Base-by-base conservation (phyloP, 2,888 invertebrate species). In the Drosophila yooni region DNA sequence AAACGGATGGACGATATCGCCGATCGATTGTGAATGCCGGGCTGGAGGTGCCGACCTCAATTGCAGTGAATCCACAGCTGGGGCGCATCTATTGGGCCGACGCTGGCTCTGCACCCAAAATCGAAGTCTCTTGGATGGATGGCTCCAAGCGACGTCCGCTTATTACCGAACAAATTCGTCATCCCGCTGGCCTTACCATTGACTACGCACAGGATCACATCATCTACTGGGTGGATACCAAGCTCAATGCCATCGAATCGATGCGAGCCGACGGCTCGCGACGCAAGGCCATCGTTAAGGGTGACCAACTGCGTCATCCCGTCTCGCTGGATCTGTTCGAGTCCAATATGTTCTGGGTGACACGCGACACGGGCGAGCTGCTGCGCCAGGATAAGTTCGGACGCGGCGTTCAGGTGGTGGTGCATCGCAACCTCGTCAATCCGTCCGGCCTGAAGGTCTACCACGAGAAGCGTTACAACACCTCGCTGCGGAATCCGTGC, bases 71-170 rank as follows among this genome's bases (percentile, higher is more conserved):
- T 94, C 97, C 98, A 0, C 96, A 97, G 82, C 92, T 95, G 71
- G 98, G 99, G 1, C 94, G 95, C 78, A 96, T 99, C 95, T 98
- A 97, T 93, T 99, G 99, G 98, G 95, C 98, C 0, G 99, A 99
- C 92, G 96, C 97, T 0, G 98, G 99, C 7, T 96, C 96, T 0
- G 96, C 96, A 4, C 97, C 98, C 0, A 99, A 98, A 93, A 98
- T 99, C 74, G 99, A 99, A 92, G 95, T 96, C 5, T 95, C 98
- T 2, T 99, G 99, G 98, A 98, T 99, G 98, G 99, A 99, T 91
- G 99, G 99, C 0, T 97, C 96, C 0, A 97, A 97, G 91, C 95
- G 98, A 3, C 94, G 96, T 62, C 95, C 96, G 0, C 92, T 99
- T 3, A 96, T 98, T 10, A 95, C 96, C 0, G 97, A 97, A 71